phyloP scores from a whole-genome alignment of 2,797 vertebrate species.

The Anabacerthia variegaticeps region DNA sequence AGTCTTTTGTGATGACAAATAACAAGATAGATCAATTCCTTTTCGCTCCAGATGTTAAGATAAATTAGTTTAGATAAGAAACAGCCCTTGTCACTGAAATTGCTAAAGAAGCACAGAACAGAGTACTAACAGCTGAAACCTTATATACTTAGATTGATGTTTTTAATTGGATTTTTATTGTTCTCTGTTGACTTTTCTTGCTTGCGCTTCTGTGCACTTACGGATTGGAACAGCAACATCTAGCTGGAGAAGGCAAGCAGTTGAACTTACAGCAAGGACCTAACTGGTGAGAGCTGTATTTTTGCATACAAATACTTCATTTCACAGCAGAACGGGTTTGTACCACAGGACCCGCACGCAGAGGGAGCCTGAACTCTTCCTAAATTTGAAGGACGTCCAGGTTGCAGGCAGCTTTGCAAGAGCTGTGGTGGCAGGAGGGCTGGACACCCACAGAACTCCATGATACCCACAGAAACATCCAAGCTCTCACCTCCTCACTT shows the following conservation, averaged over 20 bases:
- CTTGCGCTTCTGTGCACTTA: not conserved
- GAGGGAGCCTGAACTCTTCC: not conserved
- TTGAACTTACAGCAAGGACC: not conserved
- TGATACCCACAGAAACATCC: accelerated
- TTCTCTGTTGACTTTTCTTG: not conserved
- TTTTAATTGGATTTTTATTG: not conserved
- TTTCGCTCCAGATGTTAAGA: slow-evolving; percentile 10
- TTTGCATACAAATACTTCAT: not conserved
- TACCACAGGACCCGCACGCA: not conserved
- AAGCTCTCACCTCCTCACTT: not conserved
- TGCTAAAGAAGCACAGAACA: not conserved
- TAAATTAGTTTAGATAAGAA: slow-evolving; percentile 24
- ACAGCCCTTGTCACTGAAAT: not conserved
- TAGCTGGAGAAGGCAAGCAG: not conserved
- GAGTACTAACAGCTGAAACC: not conserved
- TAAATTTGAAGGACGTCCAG: not conserved
- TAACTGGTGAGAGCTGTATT: not conserved
- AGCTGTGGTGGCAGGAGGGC: not conserved
- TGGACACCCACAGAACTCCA: not conserved
- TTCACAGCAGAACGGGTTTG: not conserved
- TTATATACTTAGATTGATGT: not conserved
- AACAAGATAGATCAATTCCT: not conserved
- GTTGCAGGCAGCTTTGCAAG: not conserved
- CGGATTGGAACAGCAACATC: not conserved
- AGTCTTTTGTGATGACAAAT: slow-evolving; percentile 23